Base-by-base conservation (phyloP, 2,113 vertebrate species). In the Choloepus hoffmanni region DNA sequence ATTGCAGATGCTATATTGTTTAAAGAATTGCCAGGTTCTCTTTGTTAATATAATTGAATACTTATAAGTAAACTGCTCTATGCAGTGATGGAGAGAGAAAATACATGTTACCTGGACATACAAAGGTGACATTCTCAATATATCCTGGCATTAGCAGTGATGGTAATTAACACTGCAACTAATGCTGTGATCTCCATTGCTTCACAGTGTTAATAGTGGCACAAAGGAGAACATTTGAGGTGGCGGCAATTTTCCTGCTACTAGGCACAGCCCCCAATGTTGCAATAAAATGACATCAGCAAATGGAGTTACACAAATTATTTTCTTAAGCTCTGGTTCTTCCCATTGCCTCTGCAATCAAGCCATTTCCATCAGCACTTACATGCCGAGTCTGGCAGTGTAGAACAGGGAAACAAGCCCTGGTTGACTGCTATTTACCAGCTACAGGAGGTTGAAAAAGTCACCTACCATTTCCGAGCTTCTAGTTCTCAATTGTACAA, bases 211-310 rank as follows among this genome's bases (percentile, higher is more conserved):
- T 65, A 90, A 89, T 50, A 86, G 73, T 77, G 28, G 28, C 33
- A 91, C 48, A 92, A 68, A 84, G 48, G 19, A 93, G 87, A 73
- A 62, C 5, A 36, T 94, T 21, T 50, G 67, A 78, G 73, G 36
- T 70, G 26, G 10, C 72, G 58, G 18, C 53, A 85, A 95, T 88
- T 96, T 96, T 87, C 60, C 65, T 90, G 33, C 65, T 43, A 94
- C 58, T 21, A 81, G 13, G 24, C 55, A n/a, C 67, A 91, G 19
- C 68, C 18, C 36, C 85, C 45, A 88, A 72, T n/a, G 48, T 95
- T 58, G 83, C 21, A 92, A 84, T 92, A 89, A 85, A 58, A 74
- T 33, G 23, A 43, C 87, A 79, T 74, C 68, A 58, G 12, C 76
- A 89, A 93, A 78, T 7, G 23, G 77, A 84, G 45, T 6, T 53